Conservation (phyloP, 2,888 invertebrate genomes). For the Drosophila siamana region DNA sequence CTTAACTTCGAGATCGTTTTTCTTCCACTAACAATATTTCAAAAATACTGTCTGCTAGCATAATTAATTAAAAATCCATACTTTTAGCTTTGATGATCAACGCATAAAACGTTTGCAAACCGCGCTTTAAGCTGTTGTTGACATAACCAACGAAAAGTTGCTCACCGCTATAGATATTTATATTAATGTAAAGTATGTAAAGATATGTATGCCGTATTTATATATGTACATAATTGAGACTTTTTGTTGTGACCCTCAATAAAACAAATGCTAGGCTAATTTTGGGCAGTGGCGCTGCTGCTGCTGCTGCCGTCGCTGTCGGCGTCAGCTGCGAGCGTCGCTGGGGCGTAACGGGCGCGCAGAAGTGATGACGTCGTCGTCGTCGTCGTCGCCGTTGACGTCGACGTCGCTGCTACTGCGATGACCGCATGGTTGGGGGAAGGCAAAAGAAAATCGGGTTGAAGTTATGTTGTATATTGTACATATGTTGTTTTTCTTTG, state of each 20-base stretch:
- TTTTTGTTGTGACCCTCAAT: conserved; percentile 41
- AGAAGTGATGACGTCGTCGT: conserved; percentile 64
- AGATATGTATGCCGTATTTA: background rate
- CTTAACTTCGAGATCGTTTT: too few relatives aligned
- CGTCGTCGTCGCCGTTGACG: conserved; percentile 55
- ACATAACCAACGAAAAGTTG: conserved; percentile 25
- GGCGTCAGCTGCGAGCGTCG: conserved; percentile 40
- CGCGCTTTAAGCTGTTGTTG: conserved; percentile 1
- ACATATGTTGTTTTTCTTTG: background rate
- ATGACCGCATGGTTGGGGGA: conserved; percentile 51
- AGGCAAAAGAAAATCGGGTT: conserved; percentile 7
- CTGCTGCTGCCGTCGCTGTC: conserved; percentile 26
- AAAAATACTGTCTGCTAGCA: too few relatives aligned
- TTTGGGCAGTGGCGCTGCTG: conserved; percentile 41
- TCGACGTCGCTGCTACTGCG: conserved; percentile 28
- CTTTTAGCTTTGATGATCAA: too few relatives aligned
- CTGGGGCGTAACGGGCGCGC: conserved; percentile 65
- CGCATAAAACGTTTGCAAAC: conserved; percentile 6
- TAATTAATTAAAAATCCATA: too few relatives aligned
- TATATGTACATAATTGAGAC: conserved; percentile 7
- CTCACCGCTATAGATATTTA: background rate
- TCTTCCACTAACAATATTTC: too few relatives aligned
- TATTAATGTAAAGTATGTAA: background rate
- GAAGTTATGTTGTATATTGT: conserved; percentile 2
- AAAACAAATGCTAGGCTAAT: conserved; percentile 38